Base-by-base conservation (phyloP, 2,113 vertebrate species). In the Hippotragus niger region DNA sequence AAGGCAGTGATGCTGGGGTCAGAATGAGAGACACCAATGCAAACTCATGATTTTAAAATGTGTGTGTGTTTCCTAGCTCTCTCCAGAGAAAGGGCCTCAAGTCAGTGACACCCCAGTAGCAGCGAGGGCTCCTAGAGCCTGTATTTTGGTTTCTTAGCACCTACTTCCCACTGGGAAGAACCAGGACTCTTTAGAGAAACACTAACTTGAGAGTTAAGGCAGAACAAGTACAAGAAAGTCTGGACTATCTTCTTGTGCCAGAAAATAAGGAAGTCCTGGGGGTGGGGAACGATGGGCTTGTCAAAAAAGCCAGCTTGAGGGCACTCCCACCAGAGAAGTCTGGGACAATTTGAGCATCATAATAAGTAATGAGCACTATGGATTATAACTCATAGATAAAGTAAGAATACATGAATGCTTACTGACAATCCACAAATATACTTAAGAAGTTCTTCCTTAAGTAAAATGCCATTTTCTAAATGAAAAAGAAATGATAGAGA, bases 281-380 rank as follows among this genome's bases (percentile, higher is more conserved):
- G 64, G 4, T 1, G 31, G 6, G 10, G 31, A 47, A 29, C 0
- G 1, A 60, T 29, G 12, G 29, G 27, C 29, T 2, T 67, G 36
- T 52, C n/a, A 14, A 36, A 29, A 43, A 31, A 87, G 36, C 8
- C 74, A 74, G 57, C 36, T 29, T 47, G 58, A 40, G 43, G 82
- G 50, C 52, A 3, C 27, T 23, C 58, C 53, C 23, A 21, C 21
- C 10, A 6, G 36, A 36, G 62, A 43, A 27, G 50, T 33, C 31
- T 76, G 78, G 27, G 64, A 14, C 12, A 10, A 29, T 40, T 4
- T 50, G 53, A 52, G 40, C 21, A 43, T 57, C n/a, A 12, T n/a
- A 14, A 33, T 16, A 40, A 62, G 17, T 3, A 21, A 62, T 36
- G 6, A 36, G 4, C 6, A 3, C 43, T n/a, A 36, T 9, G 43